Evolutionary conservation across 2,113 vertebrate genomes (phyloP).

Genomic region (Sebastes schlegelii): DNA sequence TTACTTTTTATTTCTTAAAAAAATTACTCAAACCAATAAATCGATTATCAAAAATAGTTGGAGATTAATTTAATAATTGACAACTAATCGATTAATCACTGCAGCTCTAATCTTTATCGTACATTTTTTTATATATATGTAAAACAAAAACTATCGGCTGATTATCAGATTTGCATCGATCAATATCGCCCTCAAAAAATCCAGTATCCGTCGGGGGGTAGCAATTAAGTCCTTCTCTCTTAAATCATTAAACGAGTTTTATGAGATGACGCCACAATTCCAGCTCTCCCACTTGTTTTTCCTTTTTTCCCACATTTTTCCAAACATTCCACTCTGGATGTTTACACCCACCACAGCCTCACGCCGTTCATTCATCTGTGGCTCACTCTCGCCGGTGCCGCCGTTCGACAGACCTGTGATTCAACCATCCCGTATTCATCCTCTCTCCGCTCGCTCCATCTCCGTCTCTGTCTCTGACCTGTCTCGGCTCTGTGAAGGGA

Average conservation of each 20-base stretch:
- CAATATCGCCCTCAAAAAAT: neutral
- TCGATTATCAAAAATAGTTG: too few relatives aligned
- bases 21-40: too few relatives aligned
- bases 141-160: neutral
- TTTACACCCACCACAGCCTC: constrained; percentile 53
- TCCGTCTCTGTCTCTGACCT: constrained; percentile 63
- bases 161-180: neutral
- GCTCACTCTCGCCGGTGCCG: constrained; percentile 11
- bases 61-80: too few relatives aligned
- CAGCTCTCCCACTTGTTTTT: neutral
- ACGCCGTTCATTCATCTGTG: constrained; percentile 51
- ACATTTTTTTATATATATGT: neutral
- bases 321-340: constrained; percentile 55
- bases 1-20: too few relatives aligned
- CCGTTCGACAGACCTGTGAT: constrained; percentile 47
- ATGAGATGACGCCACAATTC: constrained; percentile 19
- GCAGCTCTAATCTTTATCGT: neutral
- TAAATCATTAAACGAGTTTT: constrained; percentile 4
- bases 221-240: constrained; percentile 8
- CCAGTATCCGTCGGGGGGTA: neutral
- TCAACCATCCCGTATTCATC: constrained; percentile 64
- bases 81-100: too few relatives aligned
- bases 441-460: constrained; percentile 57
- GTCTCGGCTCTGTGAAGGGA: constrained; percentile 61
- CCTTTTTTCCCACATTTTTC: constrained; percentile 17